Evolutionary conservation across 2,888 invertebrate genomes (phyloP).

Genomic region (Campoplex nolae): DNA sequence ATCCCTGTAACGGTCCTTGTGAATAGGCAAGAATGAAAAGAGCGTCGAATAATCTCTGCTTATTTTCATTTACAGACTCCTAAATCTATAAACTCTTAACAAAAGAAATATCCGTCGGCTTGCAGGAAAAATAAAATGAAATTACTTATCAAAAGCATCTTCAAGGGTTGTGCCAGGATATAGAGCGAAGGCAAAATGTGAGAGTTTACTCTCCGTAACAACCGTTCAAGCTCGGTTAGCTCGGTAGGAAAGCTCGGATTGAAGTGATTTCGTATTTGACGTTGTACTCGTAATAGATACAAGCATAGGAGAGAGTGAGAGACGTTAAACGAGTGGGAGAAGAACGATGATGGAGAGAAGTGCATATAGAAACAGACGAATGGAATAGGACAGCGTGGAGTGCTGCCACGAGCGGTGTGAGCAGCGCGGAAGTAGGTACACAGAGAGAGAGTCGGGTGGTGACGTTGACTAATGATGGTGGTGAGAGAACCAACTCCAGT

Average conservation of each 20-base stretch:
- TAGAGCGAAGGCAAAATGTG: neutral
- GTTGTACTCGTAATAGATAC: constrained; percentile 80
- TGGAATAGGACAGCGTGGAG: constrained; percentile 66
- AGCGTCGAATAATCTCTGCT: neutral
- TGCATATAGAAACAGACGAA: constrained; percentile 64
- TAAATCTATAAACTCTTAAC: neutral
- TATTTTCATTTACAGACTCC: neutral
- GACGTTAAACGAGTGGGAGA: constrained; percentile 67
- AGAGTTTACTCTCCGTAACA: constrained; percentile 66
- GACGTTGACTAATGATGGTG: constrained; percentile 84
- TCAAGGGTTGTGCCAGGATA: neutral
- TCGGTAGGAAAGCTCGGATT: constrained; percentile 72
- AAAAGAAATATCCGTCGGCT: neutral
- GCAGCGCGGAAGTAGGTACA: constrained; percentile 51
- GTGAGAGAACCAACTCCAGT: constrained; percentile 84
- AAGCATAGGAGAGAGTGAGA: constrained; percentile 70
- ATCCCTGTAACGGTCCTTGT: neutral
- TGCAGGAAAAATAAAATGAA: too few relatives aligned
- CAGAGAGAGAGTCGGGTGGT: constrained; percentile 75
- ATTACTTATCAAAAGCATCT: neutral
- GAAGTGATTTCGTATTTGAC: constrained; percentile 78
- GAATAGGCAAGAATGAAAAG: neutral
- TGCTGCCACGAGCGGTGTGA: constrained; percentile 58
- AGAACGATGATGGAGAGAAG: constrained; percentile 65
- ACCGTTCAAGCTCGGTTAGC: constrained; percentile 74